phyloP scores from a whole-genome alignment of 2,113 vertebrate species.

The Peromyscus maniculatus region DNA sequence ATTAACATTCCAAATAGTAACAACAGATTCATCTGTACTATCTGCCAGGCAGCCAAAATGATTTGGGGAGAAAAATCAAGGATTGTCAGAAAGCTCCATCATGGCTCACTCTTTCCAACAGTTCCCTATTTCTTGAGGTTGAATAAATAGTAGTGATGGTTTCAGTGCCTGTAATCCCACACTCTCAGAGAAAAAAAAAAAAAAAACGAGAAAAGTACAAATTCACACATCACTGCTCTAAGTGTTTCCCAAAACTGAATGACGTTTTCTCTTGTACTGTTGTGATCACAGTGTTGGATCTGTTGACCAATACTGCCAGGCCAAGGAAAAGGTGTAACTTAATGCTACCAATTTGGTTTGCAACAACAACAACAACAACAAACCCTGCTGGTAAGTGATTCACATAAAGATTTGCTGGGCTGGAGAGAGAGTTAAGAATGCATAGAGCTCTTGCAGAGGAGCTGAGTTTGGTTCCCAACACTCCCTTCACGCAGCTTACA shows the following conservation, averaged over 20 bases:
- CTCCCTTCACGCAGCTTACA: no score
- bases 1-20: constrained; percentile 49
- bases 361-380: background rate
- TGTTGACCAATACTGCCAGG: background rate
- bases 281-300: constrained; percentile 15
- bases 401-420: background rate
- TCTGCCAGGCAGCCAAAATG: background rate
- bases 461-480: background rate
- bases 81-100: constrained; percentile 1
- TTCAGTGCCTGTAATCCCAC: background rate
- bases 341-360: constrained; percentile 29
- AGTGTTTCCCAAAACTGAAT: constrained; percentile 45
- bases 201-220: constrained; percentile 13
- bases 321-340: constrained; percentile 6
- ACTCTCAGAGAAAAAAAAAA: background rate
- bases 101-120: background rate
- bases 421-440: background rate
- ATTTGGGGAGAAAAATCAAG: background rate
- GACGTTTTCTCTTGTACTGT: background rate
- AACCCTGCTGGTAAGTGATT: constrained; percentile 39
- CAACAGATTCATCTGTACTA: background rate
- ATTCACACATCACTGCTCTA: background rate
- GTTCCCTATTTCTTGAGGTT: background rate
- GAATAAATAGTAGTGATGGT: background rate
- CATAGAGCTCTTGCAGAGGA: background rate